Evolutionary conservation across 1,140 invertebrate genomes (phyloP), one percentile per base, ranked within the genome.

Genomic region (Cherax quadricarinatus): DNA sequence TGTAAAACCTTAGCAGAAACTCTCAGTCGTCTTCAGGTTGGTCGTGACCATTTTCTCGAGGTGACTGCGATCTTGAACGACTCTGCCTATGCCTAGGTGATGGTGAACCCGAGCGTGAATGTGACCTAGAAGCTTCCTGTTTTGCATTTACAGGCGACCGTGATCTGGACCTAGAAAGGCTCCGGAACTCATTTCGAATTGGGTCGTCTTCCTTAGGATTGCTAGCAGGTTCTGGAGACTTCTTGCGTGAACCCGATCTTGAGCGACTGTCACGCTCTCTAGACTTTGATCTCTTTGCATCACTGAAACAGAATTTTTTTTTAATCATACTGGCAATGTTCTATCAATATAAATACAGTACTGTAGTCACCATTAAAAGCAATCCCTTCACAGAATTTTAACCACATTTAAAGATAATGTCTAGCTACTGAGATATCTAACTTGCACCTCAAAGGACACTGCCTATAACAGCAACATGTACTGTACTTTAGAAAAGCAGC

Each of bases 31-130:
- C 30, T 10, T 85, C 83, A 48, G 60, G n/a, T 18, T 66, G 60
- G 57, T 91, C 89, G n/a, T 62, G 89, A 48, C 90, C 90, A 70
- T 91, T 91, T 49, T 91, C 90, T 70, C 81, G 84, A 9, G 90
- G 90, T 14, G 90, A 62, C 9, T 24, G 53, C 49, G 90, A 91
- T 30, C 90, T 73, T 41, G 90, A 91, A 60, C 48, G 90, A 60
- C 80, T 83, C 21, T 83, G 79, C 12, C 66, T 62, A 62, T 18
- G 41, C 12, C 62, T 62, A 12, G 80, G 88, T 16, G 88, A 80
- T 12, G 51, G 66, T 9, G 88, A 90, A n/a, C 62, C 48, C 21
- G 90, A 87, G 2, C 84, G 53, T 51, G 90, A 91, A n/a, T 53
- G 90, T 51, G 90, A 86, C n/a, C 79, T 57, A 49, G 70, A 49